Evolutionary conservation across 2,113 vertebrate genomes (phyloP), one percentile per base, ranked within the genome.

Genomic region (Herpetotheres cachinnans): DNA sequence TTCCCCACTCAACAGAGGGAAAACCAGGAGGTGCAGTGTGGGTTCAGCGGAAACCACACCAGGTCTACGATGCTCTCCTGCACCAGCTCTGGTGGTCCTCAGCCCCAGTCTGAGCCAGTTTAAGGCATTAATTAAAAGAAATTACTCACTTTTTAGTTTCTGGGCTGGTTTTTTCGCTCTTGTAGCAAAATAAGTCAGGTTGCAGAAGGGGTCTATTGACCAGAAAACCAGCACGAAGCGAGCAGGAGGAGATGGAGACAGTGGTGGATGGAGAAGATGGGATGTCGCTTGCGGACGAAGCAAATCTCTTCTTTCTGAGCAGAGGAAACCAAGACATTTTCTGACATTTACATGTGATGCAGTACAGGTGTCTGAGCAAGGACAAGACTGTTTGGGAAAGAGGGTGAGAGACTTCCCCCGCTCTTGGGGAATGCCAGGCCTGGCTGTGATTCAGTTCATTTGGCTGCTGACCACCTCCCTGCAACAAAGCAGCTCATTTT

Each of bases 1-100:
- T 42, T 47, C 19, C 6, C 8, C 0, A 0, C 11, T 42, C 83
- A 62, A 16, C 20, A 49, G 30, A 61, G 34, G 7, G 10, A 27
- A 65, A 54, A 76, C 29, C 10, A 14, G 19, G 67, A 86, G 22
- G 19, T 7, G 7, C 2, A 15, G 61, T 1, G 25, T 19, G 17
- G n/a, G 56, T 63, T 54, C 71, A 55, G 13, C 52, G 44, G 34
- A 47, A 79, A 47, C 34, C 36, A 29, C 26, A 38, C 5, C 47
- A 78, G 36, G 12, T 44, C 24, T 85, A 0, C 27, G 18, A 26
- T 29, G 38, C 12, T 76, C 5, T 20, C 70, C 71, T 34, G 21
- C 2, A 1, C 13, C 20, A 27, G 44, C 26, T 85, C 83, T 58
- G 71, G 30, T 52, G 65, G 36, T 18, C 20, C 66, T 67, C 8